Conservation (phyloP, 1,140 invertebrate genomes). For the Brachionus asplanchnoidis region DNA sequence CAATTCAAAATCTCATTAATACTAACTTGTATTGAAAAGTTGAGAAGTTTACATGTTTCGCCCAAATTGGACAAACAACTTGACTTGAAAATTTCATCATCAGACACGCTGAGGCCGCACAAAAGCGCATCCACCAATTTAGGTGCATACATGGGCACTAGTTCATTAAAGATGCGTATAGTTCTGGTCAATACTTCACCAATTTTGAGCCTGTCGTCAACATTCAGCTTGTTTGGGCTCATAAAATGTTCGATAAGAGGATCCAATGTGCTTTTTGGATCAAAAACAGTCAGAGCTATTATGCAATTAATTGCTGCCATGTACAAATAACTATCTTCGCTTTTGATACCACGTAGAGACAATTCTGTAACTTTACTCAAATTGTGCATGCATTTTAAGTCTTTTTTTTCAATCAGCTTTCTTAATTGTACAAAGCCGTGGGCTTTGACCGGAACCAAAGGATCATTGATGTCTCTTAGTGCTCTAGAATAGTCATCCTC, state of each 20-base stretch:
- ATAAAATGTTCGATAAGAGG: slow-evolving; percentile 64
- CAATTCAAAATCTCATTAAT: slow-evolving; percentile 71
- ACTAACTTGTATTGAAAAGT: slow-evolving; percentile 67
- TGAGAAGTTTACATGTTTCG: slow-evolving; percentile 71
- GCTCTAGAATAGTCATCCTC: slow-evolving; percentile 52
- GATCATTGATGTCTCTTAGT: slow-evolving; percentile 66
- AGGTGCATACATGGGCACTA: slow-evolving; percentile 65
- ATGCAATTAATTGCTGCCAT: slow-evolving; percentile 71
- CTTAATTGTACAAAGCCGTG: slow-evolving; percentile 71
- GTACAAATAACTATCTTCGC: slow-evolving; percentile 78
- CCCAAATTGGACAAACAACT: slow-evolving; percentile 78
- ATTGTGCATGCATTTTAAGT: slow-evolving; percentile 64
- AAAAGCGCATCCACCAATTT: slow-evolving; percentile 66
- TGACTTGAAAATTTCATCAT: slow-evolving; percentile 68
- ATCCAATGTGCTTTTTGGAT: slow-evolving; percentile 66
- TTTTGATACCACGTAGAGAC: slow-evolving; percentile 64
- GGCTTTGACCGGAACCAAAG: slow-evolving; percentile 70
- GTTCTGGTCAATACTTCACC: slow-evolving; percentile 75
- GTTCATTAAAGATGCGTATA: slow-evolving; percentile 58
- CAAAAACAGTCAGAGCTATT: slow-evolving; percentile 63
- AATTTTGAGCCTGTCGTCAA: slow-evolving; percentile 69
- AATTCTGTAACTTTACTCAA: slow-evolving; percentile 67
- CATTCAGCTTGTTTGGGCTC: slow-evolving; percentile 49
- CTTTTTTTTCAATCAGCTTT: slow-evolving; percentile 66
- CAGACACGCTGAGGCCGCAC: slow-evolving; percentile 62